Percentiles rank a stretch among this genome's conserved stretches.
phyloP scores from a whole-genome alignment of 2,888 invertebrate genomes.

The Calameuta idolon region DNA sequence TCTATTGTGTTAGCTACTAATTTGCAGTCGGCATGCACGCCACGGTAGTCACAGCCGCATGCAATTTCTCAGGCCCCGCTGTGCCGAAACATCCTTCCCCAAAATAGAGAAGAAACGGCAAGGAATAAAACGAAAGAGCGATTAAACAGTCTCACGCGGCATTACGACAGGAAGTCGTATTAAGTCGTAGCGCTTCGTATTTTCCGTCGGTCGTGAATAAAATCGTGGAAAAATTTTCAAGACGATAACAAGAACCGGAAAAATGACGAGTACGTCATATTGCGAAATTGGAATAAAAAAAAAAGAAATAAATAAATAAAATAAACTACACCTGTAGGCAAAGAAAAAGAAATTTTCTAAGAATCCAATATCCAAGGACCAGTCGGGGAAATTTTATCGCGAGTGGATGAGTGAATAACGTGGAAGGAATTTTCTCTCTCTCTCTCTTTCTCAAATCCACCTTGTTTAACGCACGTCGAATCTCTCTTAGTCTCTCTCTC shows the following conservation, averaged over 20 bases:
- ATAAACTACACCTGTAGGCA: background rate
- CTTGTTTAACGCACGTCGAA: too few species aligned
- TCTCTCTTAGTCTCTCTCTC: too few species aligned
- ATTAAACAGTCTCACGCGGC: background rate
- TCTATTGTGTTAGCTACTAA: conserved; percentile 22
- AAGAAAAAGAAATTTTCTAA: background rate
- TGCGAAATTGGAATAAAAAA: background rate
- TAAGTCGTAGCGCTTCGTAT: background rate
- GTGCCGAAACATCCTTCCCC: background rate
- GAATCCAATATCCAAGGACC: background rate
- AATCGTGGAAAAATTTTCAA: background rate
- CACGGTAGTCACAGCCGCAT: conserved; percentile 5
- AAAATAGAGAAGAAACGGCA: background rate
- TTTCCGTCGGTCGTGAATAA: background rate
- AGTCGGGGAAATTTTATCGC: background rate
- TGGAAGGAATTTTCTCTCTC: background rate
- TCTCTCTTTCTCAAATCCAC: too few species aligned
- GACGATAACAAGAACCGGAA: background rate
- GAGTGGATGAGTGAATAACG: background rate
- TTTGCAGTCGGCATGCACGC: conserved; percentile 23
- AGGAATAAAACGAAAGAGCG: background rate
- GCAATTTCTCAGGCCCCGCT: background rate
- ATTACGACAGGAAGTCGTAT: background rate
- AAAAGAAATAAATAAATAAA: background rate
- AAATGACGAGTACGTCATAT: background rate